Evolutionary conservation across 1,140 invertebrate genomes (phyloP), one percentile per base, ranked within the genome.

Genomic region (Apis cerana): DNA sequence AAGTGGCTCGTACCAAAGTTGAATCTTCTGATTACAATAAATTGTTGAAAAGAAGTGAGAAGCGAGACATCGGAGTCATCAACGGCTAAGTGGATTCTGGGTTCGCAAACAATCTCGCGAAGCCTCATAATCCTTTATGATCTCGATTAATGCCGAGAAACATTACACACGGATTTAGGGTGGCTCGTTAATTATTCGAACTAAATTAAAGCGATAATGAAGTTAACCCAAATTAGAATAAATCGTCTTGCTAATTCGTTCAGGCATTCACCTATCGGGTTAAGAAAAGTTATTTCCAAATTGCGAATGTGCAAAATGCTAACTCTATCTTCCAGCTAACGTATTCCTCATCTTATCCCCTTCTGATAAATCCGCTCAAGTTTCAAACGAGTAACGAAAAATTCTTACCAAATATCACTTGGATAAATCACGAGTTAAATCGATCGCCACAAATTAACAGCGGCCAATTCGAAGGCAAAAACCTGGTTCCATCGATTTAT

Each of bases 141-240:
- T 87, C 77, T 77, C 82, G 59, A 84, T 84, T 87, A 84, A 86
- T 67, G 76, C 43, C 62, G 76, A 82, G 86, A 84, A 71, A 87
- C 77, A 80, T 86, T 84, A 83, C 75, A 77, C 71, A 74, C 61
- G 71, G 85, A 83, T 87, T 27, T 87, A 83, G 19, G 54, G n/a
- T 15, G 64, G 54, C 13, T 9, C 15, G 23, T 23, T 80, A 71
- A 62, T 43, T 43, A 43, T 80, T 74, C 13, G 27, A 62, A 52
- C 13, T 33, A 62, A 72, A 76, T 61, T 76, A 67, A 75, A 68
- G 56, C 80, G 72, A 52, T 81, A 75, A 81, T 75, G 78, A 74
- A 80, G 59, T 72, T 48, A n/a, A 9, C 17, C 27, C 19, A 65
- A 76, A 82, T 50, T 59, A 59, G 58, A 65, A 82, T 68, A 61